phyloP scores from a whole-genome alignment of 1,140 invertebrate species.

The Hyposmocoma kahamanoa region DNA sequence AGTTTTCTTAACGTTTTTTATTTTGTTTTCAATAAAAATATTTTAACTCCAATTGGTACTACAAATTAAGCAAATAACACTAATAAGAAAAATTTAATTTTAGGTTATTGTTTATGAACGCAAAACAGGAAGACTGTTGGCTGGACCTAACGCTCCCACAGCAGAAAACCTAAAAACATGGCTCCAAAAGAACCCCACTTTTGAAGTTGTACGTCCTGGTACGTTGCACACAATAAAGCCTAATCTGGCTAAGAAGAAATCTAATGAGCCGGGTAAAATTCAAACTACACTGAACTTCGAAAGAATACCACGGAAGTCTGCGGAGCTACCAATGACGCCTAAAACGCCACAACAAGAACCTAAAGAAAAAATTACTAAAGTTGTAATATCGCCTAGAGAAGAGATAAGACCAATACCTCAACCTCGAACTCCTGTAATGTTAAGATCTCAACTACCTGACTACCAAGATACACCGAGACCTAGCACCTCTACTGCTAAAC shows the following conservation, averaged over 20 bases:
- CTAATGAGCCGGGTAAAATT: slow-evolving; percentile 49
- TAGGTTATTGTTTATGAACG: slow-evolving; percentile 87
- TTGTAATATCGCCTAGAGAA: slow-evolving; percentile 35
- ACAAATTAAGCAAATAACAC: too few relatives aligned
- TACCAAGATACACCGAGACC: slow-evolving; percentile 44
- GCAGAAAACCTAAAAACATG: slow-evolving; percentile 85
- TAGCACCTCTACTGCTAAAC: slow-evolving; percentile 24
- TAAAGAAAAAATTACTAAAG: slow-evolving; percentile 32
- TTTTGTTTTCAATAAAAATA: too few relatives aligned
- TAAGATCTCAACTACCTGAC: slow-evolving; percentile 8
- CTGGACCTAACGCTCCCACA: slow-evolving; percentile 85
- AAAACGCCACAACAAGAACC: slow-evolving; percentile 24
- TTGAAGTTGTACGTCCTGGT: slow-evolving; percentile 84
- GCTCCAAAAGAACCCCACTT: slow-evolving; percentile 90
- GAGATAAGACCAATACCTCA: slow-evolving; percentile 28
- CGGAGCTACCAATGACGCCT: slow-evolving; percentile 18
- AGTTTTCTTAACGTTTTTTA: not conserved
- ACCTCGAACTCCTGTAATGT: not conserved
- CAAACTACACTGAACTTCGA: slow-evolving; percentile 68
- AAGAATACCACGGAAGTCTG: slow-evolving; percentile 43
- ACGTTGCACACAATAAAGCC: slow-evolving; percentile 66
- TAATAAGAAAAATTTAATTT: slow-evolving; percentile 23
- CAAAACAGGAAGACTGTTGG: slow-evolving; percentile 83
- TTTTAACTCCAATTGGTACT: too few relatives aligned
- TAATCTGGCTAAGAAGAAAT: slow-evolving; percentile 29